Base-by-base conservation (phyloP, 2,888 invertebrate genomes). In the Caenorhabditis sp. region DNA sequence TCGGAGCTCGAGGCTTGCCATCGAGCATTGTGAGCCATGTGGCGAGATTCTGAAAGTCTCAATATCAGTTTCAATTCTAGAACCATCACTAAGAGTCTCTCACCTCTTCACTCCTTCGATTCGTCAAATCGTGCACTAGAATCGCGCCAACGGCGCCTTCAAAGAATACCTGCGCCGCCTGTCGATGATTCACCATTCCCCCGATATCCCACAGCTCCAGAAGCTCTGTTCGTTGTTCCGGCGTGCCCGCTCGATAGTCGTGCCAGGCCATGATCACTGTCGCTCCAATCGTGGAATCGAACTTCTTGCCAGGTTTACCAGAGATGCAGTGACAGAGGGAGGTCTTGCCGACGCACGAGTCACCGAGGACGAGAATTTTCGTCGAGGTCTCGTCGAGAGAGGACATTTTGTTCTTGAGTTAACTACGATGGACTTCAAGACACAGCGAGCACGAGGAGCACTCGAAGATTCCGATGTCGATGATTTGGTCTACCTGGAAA, bases 151-250 rank as follows among this genome's bases (percentile, higher is more conserved):
- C 96, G 0, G 89, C 90, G 38, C 96, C 95, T 91, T 96, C 95
- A 93, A 98, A 98, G 93, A 98, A 98, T 1, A 98, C 96, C 84
- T 95, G 95, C 91, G 98, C 72, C 24, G 66, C 58, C 31, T 73
- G 82, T 61, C 82, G 73, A 74, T 82, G 82, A 0, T 77, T 79
- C 24, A 82, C 69, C 82, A 82, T 77, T 0, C 98, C 98, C 6
- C 98, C 98, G 72, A 99, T 95, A 93, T 99, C 99, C 96, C 98
- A 99, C 41, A 98, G 94, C 93, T 99, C 98, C 28, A 98, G 94
- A 31, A 90, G 72, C 69, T 91, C 91, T 0, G 86, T 41, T 22
- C 86, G 70, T 69, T 91, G 91, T 41, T 90, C 88, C 10, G 91
- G 85, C 10, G 86, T 86, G 12, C 87, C 92, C 6, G 90, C 89